Evolutionary conservation across 2,888 invertebrate genomes (phyloP).

Genomic region (Nephrotoma appendiculata): DNA sequence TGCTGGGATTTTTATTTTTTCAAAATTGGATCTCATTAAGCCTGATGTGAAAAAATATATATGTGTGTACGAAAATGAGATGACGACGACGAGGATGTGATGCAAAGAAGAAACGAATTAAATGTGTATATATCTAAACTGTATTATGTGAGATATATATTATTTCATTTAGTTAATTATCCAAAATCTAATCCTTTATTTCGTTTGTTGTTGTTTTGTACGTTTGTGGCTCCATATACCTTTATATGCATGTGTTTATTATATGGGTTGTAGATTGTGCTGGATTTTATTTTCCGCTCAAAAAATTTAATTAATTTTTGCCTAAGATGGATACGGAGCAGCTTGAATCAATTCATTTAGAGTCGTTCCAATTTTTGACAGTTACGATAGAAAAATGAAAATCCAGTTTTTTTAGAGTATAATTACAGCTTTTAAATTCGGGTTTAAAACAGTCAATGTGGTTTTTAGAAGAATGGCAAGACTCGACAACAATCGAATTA

Average conservation of each 20-base stretch:
- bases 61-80: background rate
- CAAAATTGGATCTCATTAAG: conserved; percentile 4
- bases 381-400: no score
- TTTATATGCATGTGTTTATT: background rate
- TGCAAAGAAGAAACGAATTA: background rate
- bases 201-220: background rate
- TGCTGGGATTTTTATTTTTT: conserved; percentile 5
- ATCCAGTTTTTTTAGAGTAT: no score
- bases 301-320: no score
- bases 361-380: no score
- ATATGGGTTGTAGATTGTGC: background rate
- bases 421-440: no score
- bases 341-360: no score
- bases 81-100: background rate
- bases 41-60: background rate
- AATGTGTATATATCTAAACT: background rate
- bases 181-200: background rate
- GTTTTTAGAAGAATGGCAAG: no score
- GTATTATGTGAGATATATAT: background rate
- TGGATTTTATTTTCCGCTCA: background rate
- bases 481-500: no score
- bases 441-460: no score
- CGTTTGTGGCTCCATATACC: background rate
- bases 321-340: no score
- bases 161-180: background rate